Evolutionary conservation across 2,888 invertebrate species (phyloP).

Genomic region (Cephalotes varians): DNA sequence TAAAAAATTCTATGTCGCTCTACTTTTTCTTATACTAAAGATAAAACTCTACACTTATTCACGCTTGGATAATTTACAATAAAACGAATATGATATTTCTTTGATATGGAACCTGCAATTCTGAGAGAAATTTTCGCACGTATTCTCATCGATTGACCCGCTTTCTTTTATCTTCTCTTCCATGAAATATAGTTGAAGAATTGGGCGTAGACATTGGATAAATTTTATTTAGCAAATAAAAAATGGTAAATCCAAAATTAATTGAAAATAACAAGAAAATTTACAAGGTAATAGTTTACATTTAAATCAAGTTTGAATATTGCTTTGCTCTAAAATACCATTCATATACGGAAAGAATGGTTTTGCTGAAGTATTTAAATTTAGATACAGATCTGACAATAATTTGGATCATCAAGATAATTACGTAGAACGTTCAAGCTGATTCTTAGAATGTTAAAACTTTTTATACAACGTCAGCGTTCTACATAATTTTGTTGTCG

Average conservation of each 20-base stretch:
- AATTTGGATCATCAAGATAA: no score
- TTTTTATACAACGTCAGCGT: no score
- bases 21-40: constrained; percentile 10
- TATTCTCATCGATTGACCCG: constrained; percentile 7
- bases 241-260: neutral
- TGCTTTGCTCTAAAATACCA: neutral
- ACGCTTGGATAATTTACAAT: constrained; percentile 32
- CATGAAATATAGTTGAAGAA: neutral
- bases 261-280: neutral
- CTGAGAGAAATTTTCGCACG: constrained; percentile 7
- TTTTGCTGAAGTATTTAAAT: no score
- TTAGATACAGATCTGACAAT: no score
- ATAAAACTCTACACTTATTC: constrained; percentile 29
- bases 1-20: constrained; percentile 23
- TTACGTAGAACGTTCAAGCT: no score
- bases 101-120: constrained; percentile 20
- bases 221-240: neutral
- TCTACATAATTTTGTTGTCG: no score
- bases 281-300: neutral
- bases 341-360: no score
- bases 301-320: neutral
- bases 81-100: constrained; percentile 30
- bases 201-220: neutral
- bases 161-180: constrained; percentile 13
- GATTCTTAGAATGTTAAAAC: no score